Evolutionary conservation across 2,888 invertebrate genomes (phyloP).

Genomic region (Sympetrum striolatum): DNA sequence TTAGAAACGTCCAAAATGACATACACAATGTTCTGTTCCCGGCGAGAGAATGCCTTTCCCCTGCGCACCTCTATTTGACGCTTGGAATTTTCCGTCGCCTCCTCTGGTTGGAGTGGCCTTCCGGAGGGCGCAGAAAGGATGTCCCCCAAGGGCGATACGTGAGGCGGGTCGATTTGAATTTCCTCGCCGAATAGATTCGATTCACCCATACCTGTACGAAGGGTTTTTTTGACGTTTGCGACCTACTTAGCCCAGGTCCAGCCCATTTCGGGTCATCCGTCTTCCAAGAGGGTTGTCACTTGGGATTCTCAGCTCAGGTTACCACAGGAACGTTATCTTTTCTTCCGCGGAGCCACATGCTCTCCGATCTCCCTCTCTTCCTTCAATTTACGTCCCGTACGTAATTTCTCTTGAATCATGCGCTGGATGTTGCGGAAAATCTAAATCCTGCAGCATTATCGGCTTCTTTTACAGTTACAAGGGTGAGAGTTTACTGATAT

Average conservation of each 20-base stretch:
- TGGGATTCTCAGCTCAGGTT: slow-evolving; percentile 33
- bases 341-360: no score
- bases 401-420: background rate
- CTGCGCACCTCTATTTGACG: no score
- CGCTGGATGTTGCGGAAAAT: no score
- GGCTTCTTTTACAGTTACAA: no score
- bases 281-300: background rate
- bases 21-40: no score
- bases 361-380: background rate
- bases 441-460: no score
- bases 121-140: no score
- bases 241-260: slow-evolving; percentile 2
- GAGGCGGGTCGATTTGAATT: background rate
- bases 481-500: no score
- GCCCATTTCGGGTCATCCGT: background rate
- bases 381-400: background rate
- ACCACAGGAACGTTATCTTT: background rate
- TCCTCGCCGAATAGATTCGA: background rate
- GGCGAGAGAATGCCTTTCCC: no score
- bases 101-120: no score
- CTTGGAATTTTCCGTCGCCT: no score
- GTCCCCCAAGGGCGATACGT: background rate
- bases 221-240: slow-evolving; percentile 15
- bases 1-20: no score
- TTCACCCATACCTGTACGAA: background rate